phyloP scores from a whole-genome alignment of 2,113 vertebrate genomes.

The Chiloscyllium plagiosum region DNA sequence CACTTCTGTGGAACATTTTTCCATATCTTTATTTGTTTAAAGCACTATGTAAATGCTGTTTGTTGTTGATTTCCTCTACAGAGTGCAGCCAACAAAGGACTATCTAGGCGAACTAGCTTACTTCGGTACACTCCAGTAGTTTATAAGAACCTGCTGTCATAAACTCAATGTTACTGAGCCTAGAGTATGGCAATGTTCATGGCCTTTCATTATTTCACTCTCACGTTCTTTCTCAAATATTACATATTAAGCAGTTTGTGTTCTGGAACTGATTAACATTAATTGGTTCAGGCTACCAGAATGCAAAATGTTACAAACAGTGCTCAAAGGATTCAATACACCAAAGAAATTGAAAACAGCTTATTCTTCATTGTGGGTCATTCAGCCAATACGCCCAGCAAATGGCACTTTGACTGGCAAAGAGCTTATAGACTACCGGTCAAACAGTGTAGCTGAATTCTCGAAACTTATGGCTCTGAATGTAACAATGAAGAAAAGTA shows the following conservation, averaged over 20 bases:
- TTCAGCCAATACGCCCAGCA: neutral
- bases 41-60: neutral
- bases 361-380: neutral
- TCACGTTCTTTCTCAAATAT: neutral
- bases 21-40: neutral
- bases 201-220: neutral
- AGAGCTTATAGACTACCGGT: neutral
- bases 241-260: neutral
- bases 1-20: neutral
- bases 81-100: neutral
- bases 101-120: neutral
- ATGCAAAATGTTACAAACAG: neutral
- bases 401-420: neutral
- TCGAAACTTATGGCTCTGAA: neutral
- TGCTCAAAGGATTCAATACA: neutral
- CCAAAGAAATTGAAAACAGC: neutral
- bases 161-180: neutral
- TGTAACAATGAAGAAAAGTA: neutral
- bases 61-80: neutral
- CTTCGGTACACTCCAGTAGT: neutral
- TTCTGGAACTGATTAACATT: neutral
- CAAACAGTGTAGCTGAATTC: neutral
- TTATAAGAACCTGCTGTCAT: neutral
- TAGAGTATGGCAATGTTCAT: neutral
- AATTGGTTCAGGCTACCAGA: neutral